Evolutionary conservation across 2,888 invertebrate species (phyloP).

Genomic region (Parnassius mnemosyne): DNA sequence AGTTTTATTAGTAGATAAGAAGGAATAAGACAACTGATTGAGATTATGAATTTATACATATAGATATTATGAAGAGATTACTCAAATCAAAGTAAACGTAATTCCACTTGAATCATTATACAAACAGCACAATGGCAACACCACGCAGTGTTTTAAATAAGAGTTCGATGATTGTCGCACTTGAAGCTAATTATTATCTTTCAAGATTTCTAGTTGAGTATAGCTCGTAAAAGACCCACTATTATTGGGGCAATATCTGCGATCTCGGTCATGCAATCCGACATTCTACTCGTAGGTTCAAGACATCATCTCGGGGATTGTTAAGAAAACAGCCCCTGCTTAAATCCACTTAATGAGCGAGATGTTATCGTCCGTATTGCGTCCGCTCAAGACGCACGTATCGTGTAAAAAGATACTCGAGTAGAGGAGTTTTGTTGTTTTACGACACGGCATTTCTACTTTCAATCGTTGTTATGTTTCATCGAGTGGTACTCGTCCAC

Average conservation of each 20-base stretch:
- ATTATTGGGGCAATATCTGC: slow-evolving; percentile 63
- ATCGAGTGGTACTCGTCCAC: slow-evolving; percentile 15
- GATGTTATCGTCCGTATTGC: slow-evolving; percentile 43
- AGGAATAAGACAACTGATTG: neutral
- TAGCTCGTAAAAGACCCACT: slow-evolving; percentile 62
- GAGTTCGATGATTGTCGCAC: slow-evolving; percentile 59
- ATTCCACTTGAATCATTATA: slow-evolving; percentile 49
- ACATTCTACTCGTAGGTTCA: slow-evolving; percentile 42
- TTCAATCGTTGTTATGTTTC: slow-evolving; percentile 15
- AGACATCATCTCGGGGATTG: slow-evolving; percentile 42
- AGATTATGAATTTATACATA: neutral
- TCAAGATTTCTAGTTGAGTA: slow-evolving; percentile 48
- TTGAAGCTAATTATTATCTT: slow-evolving; percentile 67
- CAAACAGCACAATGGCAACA: slow-evolving; percentile 48
- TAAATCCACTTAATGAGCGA: slow-evolving; percentile 42
- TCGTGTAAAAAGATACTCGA: slow-evolving; percentile 18
- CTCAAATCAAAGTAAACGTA: slow-evolving; percentile 32
- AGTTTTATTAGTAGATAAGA: too few relatives aligned
- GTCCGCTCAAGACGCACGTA: slow-evolving; percentile 22
- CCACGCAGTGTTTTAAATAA: slow-evolving; percentile 47
- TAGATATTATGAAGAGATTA: slow-evolving; percentile 26
- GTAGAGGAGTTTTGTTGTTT: slow-evolving; percentile 7
- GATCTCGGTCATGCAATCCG: slow-evolving; percentile 63
- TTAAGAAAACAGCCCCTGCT: slow-evolving; percentile 33
- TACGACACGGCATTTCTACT: slow-evolving; percentile 11